Conservation (phyloP, 2,113 vertebrate species). For the Pomatorhinus ruficollis region DNA sequence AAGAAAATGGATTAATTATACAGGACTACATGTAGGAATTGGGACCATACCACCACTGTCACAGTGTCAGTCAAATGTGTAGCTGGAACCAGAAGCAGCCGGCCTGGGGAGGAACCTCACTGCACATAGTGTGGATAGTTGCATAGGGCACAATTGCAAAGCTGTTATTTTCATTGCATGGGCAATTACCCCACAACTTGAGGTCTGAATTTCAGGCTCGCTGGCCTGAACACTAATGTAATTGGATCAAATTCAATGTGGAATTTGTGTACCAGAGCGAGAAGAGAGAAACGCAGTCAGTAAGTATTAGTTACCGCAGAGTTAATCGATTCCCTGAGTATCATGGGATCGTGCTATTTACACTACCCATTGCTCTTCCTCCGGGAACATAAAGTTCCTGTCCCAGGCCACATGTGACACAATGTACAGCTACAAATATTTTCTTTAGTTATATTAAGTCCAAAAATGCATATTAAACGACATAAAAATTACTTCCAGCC, state of each 20-base stretch:
- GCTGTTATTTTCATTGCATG: background rate
- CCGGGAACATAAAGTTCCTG: background rate
- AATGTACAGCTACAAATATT: background rate
- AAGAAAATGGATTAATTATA: background rate
- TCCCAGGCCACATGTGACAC: background rate
- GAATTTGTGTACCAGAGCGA: background rate
- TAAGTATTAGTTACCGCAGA: conserved; percentile 14
- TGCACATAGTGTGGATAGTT: background rate
- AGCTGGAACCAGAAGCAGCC: background rate
- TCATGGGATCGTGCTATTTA: background rate
- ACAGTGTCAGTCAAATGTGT: background rate
- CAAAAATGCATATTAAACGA: background rate
- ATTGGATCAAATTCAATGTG: conserved; percentile 1
- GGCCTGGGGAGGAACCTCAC: background rate
- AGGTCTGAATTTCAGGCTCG: background rate
- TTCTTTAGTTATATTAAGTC: background rate
- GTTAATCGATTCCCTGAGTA: background rate
- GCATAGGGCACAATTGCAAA: background rate
- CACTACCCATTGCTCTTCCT: background rate
- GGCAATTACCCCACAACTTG: conserved; percentile 5
- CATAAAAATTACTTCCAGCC: background rate
- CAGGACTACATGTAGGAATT: background rate
- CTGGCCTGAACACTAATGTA: background rate
- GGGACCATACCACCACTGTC: background rate
- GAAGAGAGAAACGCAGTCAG: background rate